Evolutionary conservation across 2,888 invertebrate species (phyloP).

Genomic region (Trichopoda pennipes): DNA sequence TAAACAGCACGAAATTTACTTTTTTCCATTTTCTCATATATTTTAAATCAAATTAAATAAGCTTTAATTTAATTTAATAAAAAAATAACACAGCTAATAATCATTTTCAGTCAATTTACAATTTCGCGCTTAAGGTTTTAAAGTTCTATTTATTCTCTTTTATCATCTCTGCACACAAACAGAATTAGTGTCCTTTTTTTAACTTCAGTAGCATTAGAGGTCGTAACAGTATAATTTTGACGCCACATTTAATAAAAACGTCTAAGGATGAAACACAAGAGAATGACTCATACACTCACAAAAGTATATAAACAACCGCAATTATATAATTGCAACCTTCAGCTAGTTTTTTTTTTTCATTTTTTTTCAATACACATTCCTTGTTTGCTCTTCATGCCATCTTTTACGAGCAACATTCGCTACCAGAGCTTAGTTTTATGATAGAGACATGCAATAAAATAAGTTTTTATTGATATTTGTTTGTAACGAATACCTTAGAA

Average conservation of each 20-base stretch:
- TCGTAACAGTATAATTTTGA: slow-evolving; percentile 28
- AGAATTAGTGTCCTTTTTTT: background rate
- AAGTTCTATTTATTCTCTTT: slow-evolving; percentile 11
- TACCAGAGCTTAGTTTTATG: slow-evolving; percentile 4
- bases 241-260: slow-evolving; percentile 56
- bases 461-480: background rate
- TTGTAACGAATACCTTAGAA: no score
- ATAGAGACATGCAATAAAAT: background rate
- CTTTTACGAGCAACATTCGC: slow-evolving; percentile 5
- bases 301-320: slow-evolving; percentile 3
- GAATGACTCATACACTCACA: slow-evolving; percentile 36
- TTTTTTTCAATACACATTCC: background rate
- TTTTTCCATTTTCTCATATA: no score
- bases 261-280: slow-evolving; percentile 29
- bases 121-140: background rate
- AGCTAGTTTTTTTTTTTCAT: background rate
- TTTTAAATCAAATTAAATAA: no score
- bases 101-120: background rate
- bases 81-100: no score
- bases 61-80: no score
- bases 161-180: slow-evolving; percentile 25
- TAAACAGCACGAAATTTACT: no score
- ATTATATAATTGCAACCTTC: slow-evolving; percentile 59
- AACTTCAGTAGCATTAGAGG: slow-evolving; percentile 21
- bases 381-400: slow-evolving; percentile 13